phyloP scores from a whole-genome alignment of 2,888 invertebrate genomes.

The Priocnemis perturbator region DNA sequence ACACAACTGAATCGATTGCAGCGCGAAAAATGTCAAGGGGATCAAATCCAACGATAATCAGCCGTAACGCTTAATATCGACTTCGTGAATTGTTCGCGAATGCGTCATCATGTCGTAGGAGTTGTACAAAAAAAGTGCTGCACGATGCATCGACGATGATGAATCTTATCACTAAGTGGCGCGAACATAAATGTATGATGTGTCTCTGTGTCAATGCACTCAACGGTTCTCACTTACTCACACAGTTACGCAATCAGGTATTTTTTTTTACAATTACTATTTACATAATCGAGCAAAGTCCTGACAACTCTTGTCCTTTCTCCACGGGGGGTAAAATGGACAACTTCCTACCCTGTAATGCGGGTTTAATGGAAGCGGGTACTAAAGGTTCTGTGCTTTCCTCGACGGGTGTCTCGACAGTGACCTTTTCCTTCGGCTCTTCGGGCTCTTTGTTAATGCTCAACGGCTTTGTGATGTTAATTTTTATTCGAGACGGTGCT shows the following conservation, averaged over 20 bases:
- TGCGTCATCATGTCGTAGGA: conserved; percentile 55
- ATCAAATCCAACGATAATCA: too few species aligned
- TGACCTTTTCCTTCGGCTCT: conserved; percentile 60
- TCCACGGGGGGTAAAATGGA: conserved; percentile 83
- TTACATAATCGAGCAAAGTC: conserved; percentile 91
- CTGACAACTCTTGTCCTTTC: conserved; percentile 88
- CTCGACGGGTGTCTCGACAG: conserved; percentile 74
- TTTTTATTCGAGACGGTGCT: conserved; percentile 80
- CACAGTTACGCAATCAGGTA: conserved; percentile 18
- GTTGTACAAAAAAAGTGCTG: conserved; percentile 59
- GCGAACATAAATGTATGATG: conserved; percentile 4
- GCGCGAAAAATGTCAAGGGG: too few species aligned
- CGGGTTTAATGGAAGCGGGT: conserved; percentile 79
- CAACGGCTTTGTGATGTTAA: conserved; percentile 87
- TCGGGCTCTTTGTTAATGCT: conserved; percentile 67
- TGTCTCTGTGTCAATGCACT: too few species aligned
- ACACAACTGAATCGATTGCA: too few species aligned
- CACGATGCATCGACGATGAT: conserved; percentile 30
- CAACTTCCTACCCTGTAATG: conserved; percentile 81
- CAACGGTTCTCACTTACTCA: background rate
- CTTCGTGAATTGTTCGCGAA: too few species aligned
- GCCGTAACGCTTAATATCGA: too few species aligned
- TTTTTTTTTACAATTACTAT: conserved; percentile 42
- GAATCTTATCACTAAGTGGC: conserved; percentile 40
- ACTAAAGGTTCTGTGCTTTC: conserved; percentile 63